Percentiles rank a stretch among this genome's conserved stretches.
These are phyloP conservation scores for Latrodectus elegans DNA, from an alignment of 2,888 invertebrate genomes.

Conservation along the genomic window DNA sequence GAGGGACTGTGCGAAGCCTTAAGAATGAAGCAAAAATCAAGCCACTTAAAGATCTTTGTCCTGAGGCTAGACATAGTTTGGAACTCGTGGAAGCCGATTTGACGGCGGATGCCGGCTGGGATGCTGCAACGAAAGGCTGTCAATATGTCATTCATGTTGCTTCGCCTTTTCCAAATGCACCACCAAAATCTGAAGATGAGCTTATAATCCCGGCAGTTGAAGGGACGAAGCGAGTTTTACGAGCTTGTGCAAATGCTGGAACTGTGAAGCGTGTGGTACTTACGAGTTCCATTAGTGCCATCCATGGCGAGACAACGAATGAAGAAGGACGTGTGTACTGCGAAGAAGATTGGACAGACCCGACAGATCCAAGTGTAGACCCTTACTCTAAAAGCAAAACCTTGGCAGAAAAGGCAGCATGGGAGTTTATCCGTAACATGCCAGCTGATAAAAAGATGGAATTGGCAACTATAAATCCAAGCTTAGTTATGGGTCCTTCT, in stretches of 20 bases:
- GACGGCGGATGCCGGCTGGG: slow-evolving; percentile 75
- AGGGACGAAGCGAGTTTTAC: slow-evolving; percentile 76
- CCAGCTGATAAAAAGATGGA: slow-evolving; percentile 75
- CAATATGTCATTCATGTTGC: slow-evolving; percentile 76
- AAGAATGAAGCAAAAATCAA: slow-evolving; percentile 74
- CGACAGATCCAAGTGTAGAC: slow-evolving; percentile 71
- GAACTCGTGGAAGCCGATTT: slow-evolving; percentile 77
- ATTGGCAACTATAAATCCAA: slow-evolving; percentile 76
- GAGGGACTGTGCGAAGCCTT: slow-evolving; percentile 77
- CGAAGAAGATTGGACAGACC: slow-evolving; percentile 75
- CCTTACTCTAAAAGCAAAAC: slow-evolving; percentile 76
- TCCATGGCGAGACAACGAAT: slow-evolving; percentile 73
- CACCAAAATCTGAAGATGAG: slow-evolving; percentile 74
- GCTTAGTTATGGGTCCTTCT: slow-evolving; percentile 76
- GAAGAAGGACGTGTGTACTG: slow-evolving; percentile 73
- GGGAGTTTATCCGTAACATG: slow-evolving; percentile 76
- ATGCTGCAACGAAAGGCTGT: slow-evolving; percentile 75
- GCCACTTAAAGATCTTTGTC: slow-evolving; percentile 73
- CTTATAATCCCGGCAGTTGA: slow-evolving; percentile 77
- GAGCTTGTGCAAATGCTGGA: slow-evolving; percentile 75
- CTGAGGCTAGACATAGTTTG: slow-evolving; percentile 75
- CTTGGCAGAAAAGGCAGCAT: slow-evolving; percentile 77
- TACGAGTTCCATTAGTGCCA: slow-evolving; percentile 77
- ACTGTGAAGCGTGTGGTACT: slow-evolving; percentile 77
- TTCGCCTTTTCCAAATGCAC: slow-evolving; percentile 75